Conservation (phyloP, 2,888 invertebrate genomes). For the Callyntrura sp. region DNA sequence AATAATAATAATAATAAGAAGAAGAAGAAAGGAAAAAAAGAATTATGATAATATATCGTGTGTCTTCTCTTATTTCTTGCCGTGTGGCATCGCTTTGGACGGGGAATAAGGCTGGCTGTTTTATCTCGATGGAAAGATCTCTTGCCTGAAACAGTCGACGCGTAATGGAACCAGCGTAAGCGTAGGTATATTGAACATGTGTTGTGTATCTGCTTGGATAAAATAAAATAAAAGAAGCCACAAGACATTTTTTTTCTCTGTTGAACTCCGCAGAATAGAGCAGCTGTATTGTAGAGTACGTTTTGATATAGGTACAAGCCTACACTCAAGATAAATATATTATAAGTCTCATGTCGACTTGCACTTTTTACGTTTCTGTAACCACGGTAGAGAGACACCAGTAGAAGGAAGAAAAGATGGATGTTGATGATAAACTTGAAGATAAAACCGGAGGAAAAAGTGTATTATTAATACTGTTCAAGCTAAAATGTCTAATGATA, state of each 20-base stretch:
- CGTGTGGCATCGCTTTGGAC: conserved; percentile 35
- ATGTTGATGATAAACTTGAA: conserved; percentile 30
- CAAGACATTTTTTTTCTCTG: too few species aligned
- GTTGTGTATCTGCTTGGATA: too few species aligned
- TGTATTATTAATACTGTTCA: conserved; percentile 10
- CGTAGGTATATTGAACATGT: conserved; percentile 37
- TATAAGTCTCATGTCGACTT: not conserved
- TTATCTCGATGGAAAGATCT: conserved; percentile 53
- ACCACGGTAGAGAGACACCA: not conserved
- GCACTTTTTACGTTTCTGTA: not conserved
- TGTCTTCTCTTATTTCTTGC: conserved; percentile 37
- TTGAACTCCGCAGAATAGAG: too few species aligned
- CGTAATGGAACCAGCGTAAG: too few species aligned
- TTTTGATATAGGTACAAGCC: too few species aligned
- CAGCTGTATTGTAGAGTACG: too few species aligned
- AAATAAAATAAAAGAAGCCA: too few species aligned
- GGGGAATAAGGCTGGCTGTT: conserved; percentile 6
- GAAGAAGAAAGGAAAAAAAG: conserved; percentile 59
- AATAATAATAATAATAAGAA: conserved; percentile 34
- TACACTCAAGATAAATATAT: too few species aligned
- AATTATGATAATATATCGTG: conserved; percentile 72
- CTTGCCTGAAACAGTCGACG: too few species aligned
- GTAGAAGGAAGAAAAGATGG: not conserved
- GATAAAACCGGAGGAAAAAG: conserved; percentile 31
- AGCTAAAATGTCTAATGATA: conserved; percentile 9